Conservation (phyloP, 2,888 invertebrate genomes). For the Drosophila peninsularis region DNA sequence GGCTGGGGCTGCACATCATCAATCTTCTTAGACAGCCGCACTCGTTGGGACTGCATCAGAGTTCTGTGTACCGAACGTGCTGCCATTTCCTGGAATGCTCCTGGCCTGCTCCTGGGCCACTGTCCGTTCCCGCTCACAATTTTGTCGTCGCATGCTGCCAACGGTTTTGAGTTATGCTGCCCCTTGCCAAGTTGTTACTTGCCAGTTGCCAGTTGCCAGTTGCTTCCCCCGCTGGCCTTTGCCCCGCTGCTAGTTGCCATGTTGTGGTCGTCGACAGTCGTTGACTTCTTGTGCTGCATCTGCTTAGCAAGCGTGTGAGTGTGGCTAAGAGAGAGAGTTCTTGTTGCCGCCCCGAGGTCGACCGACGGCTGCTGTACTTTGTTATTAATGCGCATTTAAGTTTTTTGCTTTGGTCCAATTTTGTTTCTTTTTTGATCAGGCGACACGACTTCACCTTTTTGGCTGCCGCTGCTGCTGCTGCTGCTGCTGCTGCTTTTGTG, state of each 20-base stretch:
- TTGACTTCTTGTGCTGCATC: slow-evolving; percentile 71
- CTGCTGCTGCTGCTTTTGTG: slow-evolving; percentile 60
- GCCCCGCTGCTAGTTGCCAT: slow-evolving; percentile 37
- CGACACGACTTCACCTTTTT: slow-evolving; percentile 69
- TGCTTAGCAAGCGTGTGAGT: slow-evolving; percentile 61
- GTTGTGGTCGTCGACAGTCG: slow-evolving; percentile 66
- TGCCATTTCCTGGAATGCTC: slow-evolving; percentile 60
- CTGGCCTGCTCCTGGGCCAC: slow-evolving; percentile 3
- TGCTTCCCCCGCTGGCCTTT: slow-evolving; percentile 4
- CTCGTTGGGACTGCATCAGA: slow-evolving; percentile 58
- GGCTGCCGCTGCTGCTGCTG: slow-evolving; percentile 43
- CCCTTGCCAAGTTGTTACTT: slow-evolving; percentile 44
- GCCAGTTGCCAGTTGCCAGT: slow-evolving; percentile 27
- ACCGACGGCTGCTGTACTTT: slow-evolving; percentile 55
- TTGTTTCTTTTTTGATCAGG: slow-evolving; percentile 16
- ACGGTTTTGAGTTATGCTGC: slow-evolving; percentile 70
- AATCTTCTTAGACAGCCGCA: slow-evolving; percentile 75
- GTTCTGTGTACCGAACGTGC: slow-evolving; percentile 71
- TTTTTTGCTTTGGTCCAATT: slow-evolving; percentile 30
- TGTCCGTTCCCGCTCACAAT: slow-evolving; percentile 43
- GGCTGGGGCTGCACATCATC: slow-evolving; percentile 66
- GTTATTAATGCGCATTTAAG: slow-evolving; percentile 78
- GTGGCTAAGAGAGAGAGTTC: slow-evolving; percentile 5
- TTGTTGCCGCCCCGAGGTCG: slow-evolving; percentile 19
- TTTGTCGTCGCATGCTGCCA: slow-evolving; percentile 65